phyloP scores from a whole-genome alignment of 2,888 invertebrate species.

The Clistopyga incitator region DNA sequence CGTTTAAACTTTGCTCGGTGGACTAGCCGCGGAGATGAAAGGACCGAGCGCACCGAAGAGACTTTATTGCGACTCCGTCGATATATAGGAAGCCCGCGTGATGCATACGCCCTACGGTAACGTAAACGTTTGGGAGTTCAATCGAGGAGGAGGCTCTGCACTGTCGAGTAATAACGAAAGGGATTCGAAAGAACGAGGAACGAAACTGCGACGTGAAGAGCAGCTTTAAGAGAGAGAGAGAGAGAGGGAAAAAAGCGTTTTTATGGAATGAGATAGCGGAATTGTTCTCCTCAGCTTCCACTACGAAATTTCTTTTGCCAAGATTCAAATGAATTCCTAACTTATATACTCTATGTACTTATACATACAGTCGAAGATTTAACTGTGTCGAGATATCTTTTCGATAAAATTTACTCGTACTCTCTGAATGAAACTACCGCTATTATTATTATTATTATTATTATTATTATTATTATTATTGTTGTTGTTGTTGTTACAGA shows the following conservation, averaged over 20 bases:
- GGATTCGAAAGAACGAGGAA: conserved; percentile 14
- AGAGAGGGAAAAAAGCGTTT: conserved; percentile 64
- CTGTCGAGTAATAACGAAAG: conserved; percentile 42
- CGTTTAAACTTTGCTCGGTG: conserved; percentile 18
- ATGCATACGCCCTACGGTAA: neutral
- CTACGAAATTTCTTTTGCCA: conserved; percentile 12
- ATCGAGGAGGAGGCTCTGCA: conserved; percentile 17
- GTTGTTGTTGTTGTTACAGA: neutral
- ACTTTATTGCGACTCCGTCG: conserved; percentile 31
- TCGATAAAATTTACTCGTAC: neutral
- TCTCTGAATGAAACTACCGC: neutral
- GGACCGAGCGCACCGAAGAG: conserved; percentile 15
- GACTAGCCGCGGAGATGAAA: neutral
- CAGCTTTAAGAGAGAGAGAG: conserved; percentile 46
- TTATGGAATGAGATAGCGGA: conserved; percentile 32
- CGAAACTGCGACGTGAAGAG: conserved; percentile 13
- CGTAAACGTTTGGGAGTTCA: conserved; percentile 44
- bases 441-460: neutral
- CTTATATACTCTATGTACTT: neutral
- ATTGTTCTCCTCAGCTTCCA: conserved; percentile 27
- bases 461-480: neutral
- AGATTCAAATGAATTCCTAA: conserved; percentile 40
- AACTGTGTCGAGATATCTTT: neutral
- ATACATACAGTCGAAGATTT: neutral
- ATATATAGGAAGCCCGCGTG: neutral